Base-by-base conservation (phyloP, 2,113 vertebrate species). In the Engystomops pustulosus region DNA sequence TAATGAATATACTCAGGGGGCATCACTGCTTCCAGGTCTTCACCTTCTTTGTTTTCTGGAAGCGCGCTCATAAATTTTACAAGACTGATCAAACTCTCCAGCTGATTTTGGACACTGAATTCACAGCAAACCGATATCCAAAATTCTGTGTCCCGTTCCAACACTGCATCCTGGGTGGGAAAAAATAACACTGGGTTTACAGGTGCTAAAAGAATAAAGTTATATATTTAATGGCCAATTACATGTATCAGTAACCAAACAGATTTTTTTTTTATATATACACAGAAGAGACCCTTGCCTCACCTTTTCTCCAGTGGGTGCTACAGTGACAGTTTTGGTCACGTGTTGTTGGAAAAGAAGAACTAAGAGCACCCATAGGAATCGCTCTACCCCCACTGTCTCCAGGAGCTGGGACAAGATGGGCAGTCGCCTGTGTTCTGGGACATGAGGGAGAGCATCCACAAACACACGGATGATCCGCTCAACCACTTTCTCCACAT, bases 391-490 rank as follows among this genome's bases (percentile, higher is more conserved):
- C 2, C 95, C 95, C 2, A 99, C 89, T 0, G 96, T 98, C 7
- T 85, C 85, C 5, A 96, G 83, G 25, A 99, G 94, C 88, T 98
- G 95, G 0, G 86, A 76, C 2, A 99, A 92, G 87, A 99, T 87
- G 0, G 97, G 96, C 76, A 96, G 90, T 20, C 96, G 95, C 0
- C 98, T 91, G 89, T 99, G 98, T 76, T 97, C 97, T 0, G 98
- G 98, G 0, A 99, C 95, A 0, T 99, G 96, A 1, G 98, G 98
- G 80, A 98, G 89, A 0, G 98, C 97, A 11, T 99, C 98, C 41
- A 95, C 95, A 20, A 99, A 99, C 51, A 99, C 97, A 1, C 92
- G 92, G 0, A 96, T 65, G 75, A 99, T 94, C 62, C 88, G 95
- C 0, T 92, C 91, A 81, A 96, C 98, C 70, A 96, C 91, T 0